Evolutionary conservation across 2,113 vertebrate genomes (phyloP).

Genomic region (Rattus rattus): DNA sequence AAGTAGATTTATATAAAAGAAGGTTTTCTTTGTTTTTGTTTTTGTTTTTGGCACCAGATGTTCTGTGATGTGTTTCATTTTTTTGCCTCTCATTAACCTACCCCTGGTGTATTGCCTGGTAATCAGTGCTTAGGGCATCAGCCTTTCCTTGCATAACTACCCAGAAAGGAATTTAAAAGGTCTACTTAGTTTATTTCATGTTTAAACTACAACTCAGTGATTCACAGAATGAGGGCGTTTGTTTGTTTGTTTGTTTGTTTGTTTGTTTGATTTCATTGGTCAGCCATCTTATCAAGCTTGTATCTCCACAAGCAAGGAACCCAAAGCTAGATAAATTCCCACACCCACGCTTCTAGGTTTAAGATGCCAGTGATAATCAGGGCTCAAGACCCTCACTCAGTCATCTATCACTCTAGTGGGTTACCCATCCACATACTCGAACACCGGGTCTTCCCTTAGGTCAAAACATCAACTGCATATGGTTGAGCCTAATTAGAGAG

Average conservation of each 20-base stretch:
- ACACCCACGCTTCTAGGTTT: not conserved
- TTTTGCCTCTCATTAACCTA: slow-evolving; percentile 6
- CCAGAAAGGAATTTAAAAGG: slow-evolving; percentile 19
- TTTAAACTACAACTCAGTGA: not conserved
- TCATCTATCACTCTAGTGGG: not conserved
- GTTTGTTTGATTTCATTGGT: not conserved
- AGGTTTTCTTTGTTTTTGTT: not conserved
- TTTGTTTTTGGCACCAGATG: not conserved
- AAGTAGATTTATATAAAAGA: not conserved
- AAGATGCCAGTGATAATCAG: not conserved
- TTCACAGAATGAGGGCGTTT: not conserved
- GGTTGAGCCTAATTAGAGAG: not conserved
- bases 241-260: not conserved
- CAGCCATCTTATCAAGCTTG: not conserved
- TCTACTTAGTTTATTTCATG: not conserved
- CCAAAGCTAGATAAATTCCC: not conserved
- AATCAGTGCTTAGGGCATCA: not conserved
- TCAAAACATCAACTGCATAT: not conserved
- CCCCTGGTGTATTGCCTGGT: not conserved
- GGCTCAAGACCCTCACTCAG: not conserved
- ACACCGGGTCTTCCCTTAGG: not conserved
- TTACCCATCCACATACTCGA: not conserved
- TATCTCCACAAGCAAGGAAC: not conserved
- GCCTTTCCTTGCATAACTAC: slow-evolving; percentile 14
- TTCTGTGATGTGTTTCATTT: slow-evolving; percentile 20